These are phyloP conservation scores for Melanotaenia duboulayi DNA, from an alignment of 2,113 vertebrate species.

Conservation along the genomic window DNA sequence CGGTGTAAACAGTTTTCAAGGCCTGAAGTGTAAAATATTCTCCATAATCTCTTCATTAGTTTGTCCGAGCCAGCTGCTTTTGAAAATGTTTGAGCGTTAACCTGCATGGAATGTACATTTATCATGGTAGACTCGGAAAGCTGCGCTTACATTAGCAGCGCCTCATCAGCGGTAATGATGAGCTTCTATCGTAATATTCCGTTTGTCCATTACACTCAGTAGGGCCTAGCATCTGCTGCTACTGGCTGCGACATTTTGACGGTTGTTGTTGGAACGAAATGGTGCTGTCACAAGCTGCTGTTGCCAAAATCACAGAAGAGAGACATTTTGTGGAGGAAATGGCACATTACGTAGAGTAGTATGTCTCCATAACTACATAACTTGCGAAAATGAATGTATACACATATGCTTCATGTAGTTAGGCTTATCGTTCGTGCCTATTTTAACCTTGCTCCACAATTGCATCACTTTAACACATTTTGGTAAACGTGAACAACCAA, in stretches of 20 bases:
- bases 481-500: background rate
- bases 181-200: conserved; percentile 51
- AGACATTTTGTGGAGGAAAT: conserved; percentile 3
- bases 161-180: conserved; percentile 69
- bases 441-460: background rate
- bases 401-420: background rate
- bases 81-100: conserved; percentile 1
- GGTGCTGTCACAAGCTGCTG: conserved; percentile 54
- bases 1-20: conserved; percentile 10
- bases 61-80: conserved; percentile 12
- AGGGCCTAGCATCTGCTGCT: conserved; percentile 68
- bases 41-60: conserved; percentile 18
- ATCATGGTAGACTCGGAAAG: conserved; percentile 27
- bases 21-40: conserved; percentile 21
- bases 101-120: conserved; percentile 32
- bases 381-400: conserved; percentile 14
- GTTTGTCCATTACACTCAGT: conserved; percentile 60
- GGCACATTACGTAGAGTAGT: conserved; percentile 4
- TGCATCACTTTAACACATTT: conserved; percentile 1
- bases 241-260: conserved; percentile 78
- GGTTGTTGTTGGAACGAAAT: conserved; percentile 59
- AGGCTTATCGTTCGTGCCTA: background rate
- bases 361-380: background rate
- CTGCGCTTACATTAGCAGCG: conserved; percentile 49
- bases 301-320: background rate